Evolutionary conservation across 1,140 invertebrate genomes (phyloP).

Genomic region (Ceratoteleas bidentatus): DNA sequence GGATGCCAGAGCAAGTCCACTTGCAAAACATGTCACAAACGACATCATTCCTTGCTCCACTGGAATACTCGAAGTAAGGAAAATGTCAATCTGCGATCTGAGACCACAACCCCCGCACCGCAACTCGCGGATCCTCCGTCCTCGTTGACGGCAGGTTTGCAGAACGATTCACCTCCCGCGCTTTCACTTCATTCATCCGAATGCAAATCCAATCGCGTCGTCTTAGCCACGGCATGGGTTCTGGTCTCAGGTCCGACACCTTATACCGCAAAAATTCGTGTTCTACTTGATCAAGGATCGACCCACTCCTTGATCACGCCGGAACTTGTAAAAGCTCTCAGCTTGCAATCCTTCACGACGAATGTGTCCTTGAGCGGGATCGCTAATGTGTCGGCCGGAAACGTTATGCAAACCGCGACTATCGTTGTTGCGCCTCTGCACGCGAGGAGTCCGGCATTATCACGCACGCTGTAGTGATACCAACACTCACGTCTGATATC

Average conservation of each 20-base stretch:
- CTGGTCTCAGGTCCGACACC: not conserved
- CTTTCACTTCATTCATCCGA: too few relatives aligned
- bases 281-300: conserved; percentile 3
- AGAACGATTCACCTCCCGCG: too few relatives aligned
- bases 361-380: not conserved
- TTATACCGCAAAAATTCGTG: not conserved
- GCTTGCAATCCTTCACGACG: not conserved
- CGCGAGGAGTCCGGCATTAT: not conserved
- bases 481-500: not conserved
- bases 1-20: too few relatives aligned
- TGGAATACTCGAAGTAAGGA: not conserved
- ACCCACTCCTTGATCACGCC: not conserved
- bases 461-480: not conserved
- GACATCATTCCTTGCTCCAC: not conserved
- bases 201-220: not conserved
- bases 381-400: not conserved
- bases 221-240: not conserved
- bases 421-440: not conserved
- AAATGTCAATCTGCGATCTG: not conserved
- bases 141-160: too few relatives aligned
- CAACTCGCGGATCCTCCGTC: too few relatives aligned
- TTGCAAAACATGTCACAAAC: too few relatives aligned
- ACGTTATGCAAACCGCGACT: too few relatives aligned
- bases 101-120: too few relatives aligned
- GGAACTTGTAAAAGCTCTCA: not conserved